A percentile compares a stretch with the other conserved stretches of the same genome.
Conservation (phyloP, 1,140 invertebrate genomes). For the Metaphire vulgaris region DNA sequence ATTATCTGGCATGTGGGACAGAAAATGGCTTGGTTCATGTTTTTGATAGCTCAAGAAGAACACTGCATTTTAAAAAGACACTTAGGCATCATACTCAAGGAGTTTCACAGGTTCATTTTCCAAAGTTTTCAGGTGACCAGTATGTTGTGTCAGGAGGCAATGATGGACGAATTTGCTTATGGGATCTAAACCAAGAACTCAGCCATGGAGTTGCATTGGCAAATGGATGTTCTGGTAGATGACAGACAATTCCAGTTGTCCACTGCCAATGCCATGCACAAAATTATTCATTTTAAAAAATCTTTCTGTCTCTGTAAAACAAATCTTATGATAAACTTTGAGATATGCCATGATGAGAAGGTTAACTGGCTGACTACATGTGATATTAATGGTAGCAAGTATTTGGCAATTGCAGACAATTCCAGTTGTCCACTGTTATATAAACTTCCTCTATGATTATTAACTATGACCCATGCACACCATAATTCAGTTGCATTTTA, state of each 20-base stretch:
- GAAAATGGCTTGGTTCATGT: conserved; percentile 44
- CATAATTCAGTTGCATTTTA: neutral
- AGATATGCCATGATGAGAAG: neutral
- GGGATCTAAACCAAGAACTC: conserved; percentile 40
- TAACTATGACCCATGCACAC: neutral
- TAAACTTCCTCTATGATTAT: neutral
- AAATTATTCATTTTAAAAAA: neutral
- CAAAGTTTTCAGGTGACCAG: conserved; percentile 23
- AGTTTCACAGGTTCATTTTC: conserved; percentile 43
- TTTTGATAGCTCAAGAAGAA: conserved; percentile 36
- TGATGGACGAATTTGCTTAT: conserved; percentile 39
- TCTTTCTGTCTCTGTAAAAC: too few species aligned
- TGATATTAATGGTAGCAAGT: neutral
- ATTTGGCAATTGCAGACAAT: neutral
- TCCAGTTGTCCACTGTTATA: neutral
- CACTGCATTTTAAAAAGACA: conserved; percentile 36
- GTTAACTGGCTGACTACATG: neutral
- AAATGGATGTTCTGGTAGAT: neutral
- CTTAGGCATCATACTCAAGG: conserved; percentile 44
- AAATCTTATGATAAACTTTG: too few species aligned
- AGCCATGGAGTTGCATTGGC: conserved; percentile 17
- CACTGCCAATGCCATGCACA: neutral
- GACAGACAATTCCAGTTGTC: too few species aligned
- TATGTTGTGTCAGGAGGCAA: conserved; percentile 43
- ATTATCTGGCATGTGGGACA: conserved; percentile 40